These are phyloP conservation scores for Aphelinus certus DNA, from an alignment of 1,140 invertebrate genomes.

Conservation along the genomic window DNA sequence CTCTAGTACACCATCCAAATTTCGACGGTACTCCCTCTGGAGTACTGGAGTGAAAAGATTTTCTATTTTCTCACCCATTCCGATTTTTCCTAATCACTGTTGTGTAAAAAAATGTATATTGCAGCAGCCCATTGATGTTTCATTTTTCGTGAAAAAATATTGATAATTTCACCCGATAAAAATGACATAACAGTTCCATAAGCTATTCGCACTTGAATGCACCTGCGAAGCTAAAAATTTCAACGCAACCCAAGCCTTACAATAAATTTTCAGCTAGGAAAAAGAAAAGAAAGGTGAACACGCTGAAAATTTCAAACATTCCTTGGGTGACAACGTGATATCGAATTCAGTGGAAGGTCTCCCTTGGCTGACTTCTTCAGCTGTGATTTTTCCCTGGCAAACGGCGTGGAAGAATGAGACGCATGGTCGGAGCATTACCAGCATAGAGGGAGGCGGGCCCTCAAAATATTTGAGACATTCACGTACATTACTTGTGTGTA, in stretches of 20 bases:
- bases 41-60: too few relatives aligned
- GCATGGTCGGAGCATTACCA: neutral
- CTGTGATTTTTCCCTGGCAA: constrained; percentile 8
- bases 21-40: too few relatives aligned
- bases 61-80: too few relatives aligned
- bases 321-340: neutral
- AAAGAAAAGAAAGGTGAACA: neutral
- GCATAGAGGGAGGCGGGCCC: neutral
- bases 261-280: neutral
- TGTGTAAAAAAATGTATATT: too few relatives aligned
- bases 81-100: too few relatives aligned
- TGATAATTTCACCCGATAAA: too few relatives aligned
- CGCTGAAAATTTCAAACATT: constrained; percentile 26
- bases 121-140: too few relatives aligned
- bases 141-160: too few relatives aligned
- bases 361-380: neutral
- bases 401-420: constrained; percentile 1
- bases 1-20: too few relatives aligned
- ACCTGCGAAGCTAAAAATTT: constrained; percentile 14
- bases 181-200: too few relatives aligned
- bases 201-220: neutral
- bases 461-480: constrained; percentile 5
- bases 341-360: neutral
- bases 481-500: constrained; percentile 24
- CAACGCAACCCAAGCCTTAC: neutral